These are phyloP conservation scores for Calyptommatus sinebrachiatus DNA, from an alignment of 2,113 vertebrate genomes.

Conservation along the genomic window DNA sequence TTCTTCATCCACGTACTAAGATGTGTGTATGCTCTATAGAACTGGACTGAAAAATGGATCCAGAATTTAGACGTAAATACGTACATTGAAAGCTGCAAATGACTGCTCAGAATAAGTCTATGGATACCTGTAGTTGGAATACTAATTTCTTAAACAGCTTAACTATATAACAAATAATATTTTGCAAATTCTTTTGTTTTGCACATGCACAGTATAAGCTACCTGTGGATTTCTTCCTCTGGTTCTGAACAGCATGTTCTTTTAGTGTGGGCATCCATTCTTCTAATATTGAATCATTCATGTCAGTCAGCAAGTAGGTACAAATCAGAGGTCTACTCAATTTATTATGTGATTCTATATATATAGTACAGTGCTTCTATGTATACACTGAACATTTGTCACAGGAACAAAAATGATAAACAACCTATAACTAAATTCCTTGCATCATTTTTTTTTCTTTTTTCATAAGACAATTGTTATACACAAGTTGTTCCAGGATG, in stretches of 20 bases:
- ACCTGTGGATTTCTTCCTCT: background rate
- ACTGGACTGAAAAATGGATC: background rate
- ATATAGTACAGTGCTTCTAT: no score
- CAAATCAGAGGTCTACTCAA: no score
- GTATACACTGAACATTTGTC: no score
- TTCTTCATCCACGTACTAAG: background rate
- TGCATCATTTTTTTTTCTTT: no score
- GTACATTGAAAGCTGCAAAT: background rate
- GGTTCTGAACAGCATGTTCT: background rate
- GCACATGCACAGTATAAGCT: no score
- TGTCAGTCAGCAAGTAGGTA: no score
- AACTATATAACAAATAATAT: conserved; percentile 21
- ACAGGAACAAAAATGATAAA: no score
- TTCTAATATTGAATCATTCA: background rate
- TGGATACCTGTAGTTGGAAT: background rate
- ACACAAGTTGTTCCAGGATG: no score
- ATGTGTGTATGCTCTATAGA: no score
- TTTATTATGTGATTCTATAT: no score
- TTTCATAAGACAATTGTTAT: no score
- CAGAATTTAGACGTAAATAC: background rate
- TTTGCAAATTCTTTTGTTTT: conserved; percentile 11
- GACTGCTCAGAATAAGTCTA: background rate
- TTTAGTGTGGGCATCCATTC: background rate
- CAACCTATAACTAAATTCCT: no score
- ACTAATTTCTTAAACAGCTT: background rate